These are phyloP conservation scores for Linnaemya vulpina DNA, from an alignment of 2,888 invertebrate species.

Conservation along the genomic window DNA sequence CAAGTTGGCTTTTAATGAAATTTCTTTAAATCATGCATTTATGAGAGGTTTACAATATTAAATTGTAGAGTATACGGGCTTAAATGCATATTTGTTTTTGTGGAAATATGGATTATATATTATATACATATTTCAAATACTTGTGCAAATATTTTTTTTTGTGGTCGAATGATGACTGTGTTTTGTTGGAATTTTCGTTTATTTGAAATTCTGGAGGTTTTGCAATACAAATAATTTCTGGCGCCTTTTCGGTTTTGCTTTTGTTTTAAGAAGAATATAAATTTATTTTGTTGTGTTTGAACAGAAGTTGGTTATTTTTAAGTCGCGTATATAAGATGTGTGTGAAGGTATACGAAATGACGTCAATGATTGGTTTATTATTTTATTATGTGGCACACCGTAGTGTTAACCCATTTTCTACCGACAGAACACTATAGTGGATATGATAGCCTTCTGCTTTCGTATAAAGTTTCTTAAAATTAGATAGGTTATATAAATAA, in stretches of 20 bases:
- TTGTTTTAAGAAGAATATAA: constrained; percentile 23
- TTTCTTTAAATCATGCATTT: constrained; percentile 30
- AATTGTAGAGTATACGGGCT: background rate
- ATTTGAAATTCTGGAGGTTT: background rate
- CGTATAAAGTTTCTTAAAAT: no score
- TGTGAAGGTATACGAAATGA: constrained; percentile 1
- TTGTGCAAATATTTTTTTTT: constrained; percentile 7
- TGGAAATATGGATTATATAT: background rate
- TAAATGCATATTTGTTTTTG: background rate
- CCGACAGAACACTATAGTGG: no score
- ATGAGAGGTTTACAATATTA: constrained; percentile 9
- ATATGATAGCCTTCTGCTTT: no score
- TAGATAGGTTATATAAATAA: no score
- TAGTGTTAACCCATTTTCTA: no score
- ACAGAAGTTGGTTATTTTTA: constrained; percentile 43
- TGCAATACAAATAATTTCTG: constrained; percentile 21
- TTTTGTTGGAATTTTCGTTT: constrained; percentile 20
- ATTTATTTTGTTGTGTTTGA: constrained; percentile 15
- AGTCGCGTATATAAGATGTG: constrained; percentile 3
- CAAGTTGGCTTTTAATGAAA: constrained; percentile 23
- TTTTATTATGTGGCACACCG: constrained; percentile 11
- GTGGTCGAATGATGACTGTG: background rate
- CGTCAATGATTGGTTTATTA: constrained; percentile 4
- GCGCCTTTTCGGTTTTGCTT: constrained; percentile 5
- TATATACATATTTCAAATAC: background rate